These are phyloP conservation scores for Punctoribates punctum DNA, from an alignment of 2,888 invertebrate genomes.

Conservation along the genomic window DNA sequence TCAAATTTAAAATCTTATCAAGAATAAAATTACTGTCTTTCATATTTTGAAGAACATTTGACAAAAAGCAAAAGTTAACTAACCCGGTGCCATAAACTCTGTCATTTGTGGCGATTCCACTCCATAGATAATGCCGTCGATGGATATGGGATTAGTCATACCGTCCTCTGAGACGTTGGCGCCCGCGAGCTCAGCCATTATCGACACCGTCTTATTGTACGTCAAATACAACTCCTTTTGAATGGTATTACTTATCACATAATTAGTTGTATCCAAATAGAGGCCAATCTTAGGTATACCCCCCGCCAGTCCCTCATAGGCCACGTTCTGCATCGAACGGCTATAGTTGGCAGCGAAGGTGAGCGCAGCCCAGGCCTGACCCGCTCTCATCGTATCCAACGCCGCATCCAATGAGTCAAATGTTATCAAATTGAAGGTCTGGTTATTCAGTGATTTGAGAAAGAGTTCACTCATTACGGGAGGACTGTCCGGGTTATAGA, in stretches of 20 bases:
- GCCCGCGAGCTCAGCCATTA: slow-evolving; percentile 23
- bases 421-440: slow-evolving; percentile 20
- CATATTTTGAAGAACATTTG: too few species aligned
- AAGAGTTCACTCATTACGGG: slow-evolving; percentile 32
- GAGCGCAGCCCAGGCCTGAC: slow-evolving; percentile 81
- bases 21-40: too few species aligned
- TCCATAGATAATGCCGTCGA: slow-evolving; percentile 38
- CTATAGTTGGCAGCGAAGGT: slow-evolving; percentile 83
- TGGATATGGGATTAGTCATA: slow-evolving; percentile 34
- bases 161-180: not conserved
- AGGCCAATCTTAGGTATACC: slow-evolving; percentile 71
- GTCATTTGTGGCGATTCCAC: slow-evolving; percentile 68
- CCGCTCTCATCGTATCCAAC: slow-evolving; percentile 66
- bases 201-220: slow-evolving; percentile 29
- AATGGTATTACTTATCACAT: slow-evolving; percentile 39
- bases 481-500: slow-evolving; percentile 69
- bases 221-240: slow-evolving; percentile 35
- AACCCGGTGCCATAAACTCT: slow-evolving; percentile 92
- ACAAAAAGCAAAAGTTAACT: slow-evolving; percentile 57
- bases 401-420: slow-evolving; percentile 62
- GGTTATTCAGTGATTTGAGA: slow-evolving; percentile 17
- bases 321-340: slow-evolving; percentile 7
- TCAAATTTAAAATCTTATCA: too few species aligned
- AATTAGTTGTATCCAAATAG: slow-evolving; percentile 81
- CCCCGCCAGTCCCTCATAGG: not conserved